Base-by-base conservation (phyloP, 2,113 vertebrate species). In the Eurypyga helias region DNA sequence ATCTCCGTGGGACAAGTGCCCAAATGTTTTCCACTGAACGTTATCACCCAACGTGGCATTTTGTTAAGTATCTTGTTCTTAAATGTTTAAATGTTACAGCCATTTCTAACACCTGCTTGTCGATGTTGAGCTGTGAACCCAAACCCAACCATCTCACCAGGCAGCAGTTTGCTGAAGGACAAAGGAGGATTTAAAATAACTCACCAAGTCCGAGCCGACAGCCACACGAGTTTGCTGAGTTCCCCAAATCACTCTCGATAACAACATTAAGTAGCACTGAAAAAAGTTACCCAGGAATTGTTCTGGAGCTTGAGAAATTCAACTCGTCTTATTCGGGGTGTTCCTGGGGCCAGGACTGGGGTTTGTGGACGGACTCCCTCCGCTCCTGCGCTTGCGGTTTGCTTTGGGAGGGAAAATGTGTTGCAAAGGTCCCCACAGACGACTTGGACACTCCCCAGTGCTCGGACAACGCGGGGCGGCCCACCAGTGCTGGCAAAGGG, bases 191-290 rank as follows among this genome's bases (percentile, higher is more conserved):
- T 51, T 58, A 12, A 77, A 66, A 71, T 10, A 79, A 24, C 11
- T 48, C 36, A 2, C 5, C 11, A 7, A n/a, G 36, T 5, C 57
- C 46, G 46, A 62, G 51, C 16, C 0, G 4, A 45, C 52, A 20
- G 36, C n/a, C 15, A 16, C 13, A 18, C 3, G 9, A 34, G 9
- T 69, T 48, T n/a, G 43, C 15, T 5, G 51, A 38, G 2, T 23
- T 28, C 36, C 73, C 69, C 79, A 46, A 46, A 67, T 43, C 2
- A 0, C 41, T 15, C 13, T 7, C 6, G 4, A 4, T 26, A 16
- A 49, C 6, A 6, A 11, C 1, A 2, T 57, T 11, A 43, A 38
- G 29, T 1, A 12, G 62, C 52, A 45, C 8, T 48, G 49, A 17
- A 81, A n/a, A 43, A 4, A 54, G 45, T 51, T 3, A 19, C 3